A percentile compares a stretch with the other conserved stretches of the same genome.
Evolutionary conservation across 1,140 invertebrate species (phyloP).

Genomic region (Aplysia californica): DNA sequence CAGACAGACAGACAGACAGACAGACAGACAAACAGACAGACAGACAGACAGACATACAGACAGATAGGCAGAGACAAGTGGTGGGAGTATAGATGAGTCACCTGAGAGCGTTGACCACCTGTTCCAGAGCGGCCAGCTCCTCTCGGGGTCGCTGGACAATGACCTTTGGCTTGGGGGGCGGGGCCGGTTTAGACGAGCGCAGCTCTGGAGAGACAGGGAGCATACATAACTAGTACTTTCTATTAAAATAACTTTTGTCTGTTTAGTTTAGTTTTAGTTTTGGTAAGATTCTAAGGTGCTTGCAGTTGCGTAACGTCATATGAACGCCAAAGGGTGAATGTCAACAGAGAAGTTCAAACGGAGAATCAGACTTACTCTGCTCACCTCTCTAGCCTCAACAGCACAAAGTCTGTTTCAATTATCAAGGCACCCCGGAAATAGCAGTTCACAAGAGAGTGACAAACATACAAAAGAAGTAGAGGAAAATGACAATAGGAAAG

Average conservation of each 20-base stretch:
- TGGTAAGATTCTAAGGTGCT: no score
- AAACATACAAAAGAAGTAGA: no score
- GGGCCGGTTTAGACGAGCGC: conserved; percentile 44
- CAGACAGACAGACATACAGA: neutral
- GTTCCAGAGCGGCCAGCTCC: conserved; percentile 58
- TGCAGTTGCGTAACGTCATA: no score
- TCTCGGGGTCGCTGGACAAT: conserved; percentile 59
- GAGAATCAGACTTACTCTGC: no score
- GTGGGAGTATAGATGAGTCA: conserved; percentile 33
- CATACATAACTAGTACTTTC: neutral
- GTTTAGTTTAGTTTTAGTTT: no score
- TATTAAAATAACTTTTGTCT: neutral
- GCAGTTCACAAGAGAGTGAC: no score
- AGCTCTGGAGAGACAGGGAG: conserved; percentile 4
- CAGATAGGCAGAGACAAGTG: neutral
- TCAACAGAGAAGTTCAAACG: no score
- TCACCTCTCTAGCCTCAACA: no score
- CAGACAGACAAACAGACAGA: neutral
- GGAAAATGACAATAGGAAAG: no score
- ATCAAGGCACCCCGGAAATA: no score
- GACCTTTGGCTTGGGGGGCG: conserved; percentile 62
- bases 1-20: neutral
- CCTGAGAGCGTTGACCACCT: conserved; percentile 57
- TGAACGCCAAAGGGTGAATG: no score
- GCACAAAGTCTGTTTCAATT: no score